These are phyloP conservation scores for Drosophila lowei DNA, from an alignment of 1,140 invertebrate species.

Conservation along the genomic window DNA sequence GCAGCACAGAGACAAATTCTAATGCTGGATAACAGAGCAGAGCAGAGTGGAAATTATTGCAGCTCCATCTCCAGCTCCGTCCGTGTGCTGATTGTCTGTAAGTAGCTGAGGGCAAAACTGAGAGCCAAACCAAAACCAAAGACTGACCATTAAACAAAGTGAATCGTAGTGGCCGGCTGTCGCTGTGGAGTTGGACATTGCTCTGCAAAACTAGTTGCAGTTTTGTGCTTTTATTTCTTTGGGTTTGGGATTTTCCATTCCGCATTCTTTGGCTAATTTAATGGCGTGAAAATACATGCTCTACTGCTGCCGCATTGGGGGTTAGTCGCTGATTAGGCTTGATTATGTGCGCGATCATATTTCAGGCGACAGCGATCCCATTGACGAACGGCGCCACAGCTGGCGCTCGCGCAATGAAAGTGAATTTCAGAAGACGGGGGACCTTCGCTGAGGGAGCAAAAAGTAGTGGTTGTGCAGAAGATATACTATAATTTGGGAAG, in stretches of 20 bases:
- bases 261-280: constrained; percentile 74
- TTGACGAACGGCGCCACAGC: constrained; percentile 65
- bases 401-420: constrained; percentile 34
- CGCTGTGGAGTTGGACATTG: constrained; percentile 28
- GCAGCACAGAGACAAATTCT: constrained; percentile 70
- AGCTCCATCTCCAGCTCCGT: constrained; percentile 13
- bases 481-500: no score
- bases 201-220: constrained; percentile 62
- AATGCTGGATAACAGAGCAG: constrained; percentile 52
- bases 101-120: constrained; percentile 72
- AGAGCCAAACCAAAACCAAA: constrained; percentile 12
- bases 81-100: constrained; percentile 77
- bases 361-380: constrained; percentile 43
- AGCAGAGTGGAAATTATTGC: constrained; percentile 56
- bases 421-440: constrained; percentile 15
- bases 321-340: constrained; percentile 63
- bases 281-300: constrained; percentile 69
- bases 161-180: constrained; percentile 42
- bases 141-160: constrained; percentile 53
- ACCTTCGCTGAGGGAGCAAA: not conserved
- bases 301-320: constrained; percentile 17
- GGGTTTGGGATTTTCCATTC: constrained; percentile 71
- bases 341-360: constrained; percentile 62
- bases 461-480: no score
- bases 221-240: constrained; percentile 14